Conservation (phyloP, 2,797 vertebrate species). For the Acrocephalus scirpaceus region DNA sequence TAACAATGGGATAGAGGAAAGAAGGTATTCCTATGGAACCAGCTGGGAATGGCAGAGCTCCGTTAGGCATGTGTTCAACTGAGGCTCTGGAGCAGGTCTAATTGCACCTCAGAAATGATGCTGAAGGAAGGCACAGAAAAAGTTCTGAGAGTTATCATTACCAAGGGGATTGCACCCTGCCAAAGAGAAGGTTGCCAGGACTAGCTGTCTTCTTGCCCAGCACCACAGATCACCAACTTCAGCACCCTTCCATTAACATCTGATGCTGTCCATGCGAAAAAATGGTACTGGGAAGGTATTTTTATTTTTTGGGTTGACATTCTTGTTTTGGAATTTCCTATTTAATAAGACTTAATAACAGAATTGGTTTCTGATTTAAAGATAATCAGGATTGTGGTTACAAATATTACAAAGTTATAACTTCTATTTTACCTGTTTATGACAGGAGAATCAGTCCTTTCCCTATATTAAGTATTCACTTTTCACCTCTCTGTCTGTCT, state of each 20-base stretch:
- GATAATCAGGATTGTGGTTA: neutral
- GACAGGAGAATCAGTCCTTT: neutral
- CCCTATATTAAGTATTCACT: neutral
- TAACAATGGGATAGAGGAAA: neutral
- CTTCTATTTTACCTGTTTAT: neutral
- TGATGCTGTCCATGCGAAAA: neutral
- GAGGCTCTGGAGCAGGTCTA: neutral
- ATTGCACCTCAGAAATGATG: neutral
- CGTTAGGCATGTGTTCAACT: rapidly evolving
- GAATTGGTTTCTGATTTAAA: neutral
- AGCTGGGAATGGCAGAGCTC: neutral
- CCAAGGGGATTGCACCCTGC: neutral
- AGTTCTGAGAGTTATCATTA: neutral
- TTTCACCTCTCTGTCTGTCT: neutral
- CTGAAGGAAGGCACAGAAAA: neutral
- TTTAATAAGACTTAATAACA: neutral
- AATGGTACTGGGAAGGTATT: neutral
- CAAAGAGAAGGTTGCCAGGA: neutral
- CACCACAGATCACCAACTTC: neutral
- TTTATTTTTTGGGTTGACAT: neutral
- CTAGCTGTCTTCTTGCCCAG: neutral
- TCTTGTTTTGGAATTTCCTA: neutral
- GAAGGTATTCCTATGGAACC: neutral
- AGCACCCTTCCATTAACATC: neutral
- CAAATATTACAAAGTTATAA: neutral